phyloP scores from a whole-genome alignment of 1,140 invertebrate species.

The Procambarus clarkii region DNA sequence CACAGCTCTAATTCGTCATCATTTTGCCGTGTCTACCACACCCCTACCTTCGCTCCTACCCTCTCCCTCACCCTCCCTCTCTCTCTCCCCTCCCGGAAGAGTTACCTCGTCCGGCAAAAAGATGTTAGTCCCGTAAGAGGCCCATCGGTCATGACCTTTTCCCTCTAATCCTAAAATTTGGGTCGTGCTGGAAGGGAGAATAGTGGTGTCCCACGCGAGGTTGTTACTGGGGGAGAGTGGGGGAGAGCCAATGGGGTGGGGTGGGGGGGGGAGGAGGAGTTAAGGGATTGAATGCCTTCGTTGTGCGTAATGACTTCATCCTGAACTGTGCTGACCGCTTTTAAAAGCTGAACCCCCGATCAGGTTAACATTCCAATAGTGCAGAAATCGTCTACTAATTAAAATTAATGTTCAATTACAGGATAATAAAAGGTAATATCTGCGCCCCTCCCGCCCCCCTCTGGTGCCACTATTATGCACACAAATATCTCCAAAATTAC shows the following conservation, averaged over 20 bases:
- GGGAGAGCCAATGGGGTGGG: no score
- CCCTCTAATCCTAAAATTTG: slow-evolving; percentile 49
- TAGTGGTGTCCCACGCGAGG: slow-evolving; percentile 2
- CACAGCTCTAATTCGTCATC: neutral
- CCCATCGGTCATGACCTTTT: slow-evolving; percentile 53
- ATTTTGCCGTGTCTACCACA: neutral
- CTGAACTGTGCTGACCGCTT: neutral
- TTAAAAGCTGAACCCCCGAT: neutral
- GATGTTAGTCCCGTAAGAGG: slow-evolving; percentile 12
- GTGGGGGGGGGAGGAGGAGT: no score
- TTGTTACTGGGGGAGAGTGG: no score
- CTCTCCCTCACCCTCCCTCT: neutral
- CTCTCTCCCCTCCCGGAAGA: neutral
- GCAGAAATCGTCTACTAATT: neutral
- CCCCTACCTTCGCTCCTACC: neutral
- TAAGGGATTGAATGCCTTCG: neutral
- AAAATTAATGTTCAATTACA: neutral
- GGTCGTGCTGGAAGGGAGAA: slow-evolving; percentile 13
- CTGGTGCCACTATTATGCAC: neutral
- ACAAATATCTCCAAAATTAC: neutral
- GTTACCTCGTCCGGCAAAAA: slow-evolving; percentile 36
- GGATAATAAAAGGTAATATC: neutral
- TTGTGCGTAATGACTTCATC: neutral
- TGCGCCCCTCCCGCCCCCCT: neutral
- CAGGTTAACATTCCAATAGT: neutral